Percentiles rank a stretch among this genome's conserved stretches.
Evolutionary conservation across 2,113 vertebrate genomes (phyloP).

Genomic region (Marmota monax): DNA sequence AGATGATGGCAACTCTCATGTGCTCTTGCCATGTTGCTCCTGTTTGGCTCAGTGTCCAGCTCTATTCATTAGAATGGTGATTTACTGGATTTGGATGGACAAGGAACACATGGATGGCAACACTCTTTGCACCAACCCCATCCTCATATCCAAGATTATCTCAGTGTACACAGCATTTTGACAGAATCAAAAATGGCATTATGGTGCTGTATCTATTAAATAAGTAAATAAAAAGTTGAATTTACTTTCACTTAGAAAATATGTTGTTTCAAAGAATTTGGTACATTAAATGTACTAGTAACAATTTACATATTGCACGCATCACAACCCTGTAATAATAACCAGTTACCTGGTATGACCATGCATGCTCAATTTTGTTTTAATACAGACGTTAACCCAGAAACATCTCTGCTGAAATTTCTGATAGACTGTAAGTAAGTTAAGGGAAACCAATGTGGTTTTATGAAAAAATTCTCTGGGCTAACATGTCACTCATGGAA

Average conservation of each 20-base stretch:
- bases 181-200: not conserved
- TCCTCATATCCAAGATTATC: not conserved
- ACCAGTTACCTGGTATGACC: not conserved
- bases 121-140: not conserved
- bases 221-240: not conserved
- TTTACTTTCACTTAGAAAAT: not conserved
- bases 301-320: not conserved
- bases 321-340: not conserved
- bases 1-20: not conserved
- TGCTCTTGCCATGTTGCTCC: not conserved
- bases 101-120: not conserved
- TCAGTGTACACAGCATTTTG: not conserved
- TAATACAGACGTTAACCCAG: slow-evolving; percentile 54
- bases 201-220: not conserved
- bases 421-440: slow-evolving; percentile 66
- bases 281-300: not conserved
- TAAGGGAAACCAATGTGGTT: slow-evolving; percentile 79
- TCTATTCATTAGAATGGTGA: not conserved
- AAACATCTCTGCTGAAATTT: slow-evolving; percentile 38
- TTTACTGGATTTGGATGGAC: not conserved
- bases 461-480: slow-evolving; percentile 67
- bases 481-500: slow-evolving; percentile 79
- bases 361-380: not conserved
- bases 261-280: not conserved
- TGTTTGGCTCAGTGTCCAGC: not conserved